Conservation (phyloP, 2,113 vertebrate species). For the Amphiprion percula region DNA sequence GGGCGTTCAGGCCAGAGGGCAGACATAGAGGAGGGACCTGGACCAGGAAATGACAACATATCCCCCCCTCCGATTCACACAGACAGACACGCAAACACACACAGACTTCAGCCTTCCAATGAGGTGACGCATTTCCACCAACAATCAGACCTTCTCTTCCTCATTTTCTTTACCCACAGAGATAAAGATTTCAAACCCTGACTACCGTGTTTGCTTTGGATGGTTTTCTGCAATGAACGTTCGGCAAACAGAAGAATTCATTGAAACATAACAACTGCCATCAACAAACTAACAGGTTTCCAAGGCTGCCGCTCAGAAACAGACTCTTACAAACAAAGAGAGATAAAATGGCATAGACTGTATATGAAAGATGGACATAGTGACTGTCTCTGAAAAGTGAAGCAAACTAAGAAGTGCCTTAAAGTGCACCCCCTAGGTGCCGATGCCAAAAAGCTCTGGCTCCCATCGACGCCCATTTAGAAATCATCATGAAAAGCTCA, state of each 20-base stretch:
- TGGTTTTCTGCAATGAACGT: conserved; percentile 42
- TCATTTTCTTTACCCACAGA: conserved; percentile 11
- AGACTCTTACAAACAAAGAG: too few relatives aligned
- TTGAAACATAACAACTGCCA: not conserved
- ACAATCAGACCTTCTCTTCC: conserved; percentile 33
- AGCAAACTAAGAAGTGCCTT: too few relatives aligned
- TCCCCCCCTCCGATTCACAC: not conserved
- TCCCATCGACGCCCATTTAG: too few relatives aligned
- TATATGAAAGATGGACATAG: not conserved
- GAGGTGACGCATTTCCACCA: conserved; percentile 51
- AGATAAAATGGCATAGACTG: not conserved
- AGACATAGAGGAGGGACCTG: conserved; percentile 88
- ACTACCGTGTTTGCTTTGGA: conserved; percentile 59
- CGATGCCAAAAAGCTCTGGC: too few relatives aligned
- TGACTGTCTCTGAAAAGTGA: too few relatives aligned
- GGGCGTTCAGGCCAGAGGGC: conserved; percentile 90
- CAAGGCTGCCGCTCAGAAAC: not conserved
- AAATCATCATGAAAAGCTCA: too few relatives aligned
- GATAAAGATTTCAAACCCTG: conserved; percentile 20
- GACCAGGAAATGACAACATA: conserved; percentile 70
- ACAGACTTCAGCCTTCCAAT: conserved; percentile 14
- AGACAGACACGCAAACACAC: conserved; percentile 1
- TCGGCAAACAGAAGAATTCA: conserved; percentile 28
- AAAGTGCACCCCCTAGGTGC: too few relatives aligned
- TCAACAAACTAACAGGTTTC: conserved; percentile 10